These are phyloP conservation scores for Archivesica marissinica DNA, from an alignment of 1,140 invertebrate genomes.

Conservation along the genomic window DNA sequence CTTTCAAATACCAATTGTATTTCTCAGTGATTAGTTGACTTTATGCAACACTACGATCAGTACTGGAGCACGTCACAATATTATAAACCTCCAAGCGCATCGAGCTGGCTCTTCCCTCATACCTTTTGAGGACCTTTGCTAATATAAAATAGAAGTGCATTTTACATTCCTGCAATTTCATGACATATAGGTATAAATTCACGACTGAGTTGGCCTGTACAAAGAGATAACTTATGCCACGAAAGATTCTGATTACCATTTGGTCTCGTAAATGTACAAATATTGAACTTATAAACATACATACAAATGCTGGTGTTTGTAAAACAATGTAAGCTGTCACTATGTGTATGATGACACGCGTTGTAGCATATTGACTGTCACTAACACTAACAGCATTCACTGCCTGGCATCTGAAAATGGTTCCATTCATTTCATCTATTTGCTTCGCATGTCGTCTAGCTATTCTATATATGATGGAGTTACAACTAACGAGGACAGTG, in stretches of 20 bases:
- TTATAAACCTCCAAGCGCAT: not conserved
- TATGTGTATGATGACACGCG: not conserved
- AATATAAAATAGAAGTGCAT: not conserved
- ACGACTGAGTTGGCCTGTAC: not conserved
- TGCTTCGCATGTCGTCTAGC: not conserved
- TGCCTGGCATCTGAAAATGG: not conserved
- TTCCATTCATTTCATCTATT: not conserved
- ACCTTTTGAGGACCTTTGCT: not conserved
- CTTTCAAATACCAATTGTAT: too few species aligned
- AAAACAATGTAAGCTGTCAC: not conserved
- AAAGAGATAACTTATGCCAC: not conserved
- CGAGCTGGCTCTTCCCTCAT: not conserved
- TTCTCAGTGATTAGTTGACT: too few species aligned
- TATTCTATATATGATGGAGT: not conserved
- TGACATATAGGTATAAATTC: not conserved
- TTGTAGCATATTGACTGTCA: not conserved
- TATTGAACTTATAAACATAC: not conserved
- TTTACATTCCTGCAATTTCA: constrained; percentile 2
- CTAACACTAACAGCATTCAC: not conserved
- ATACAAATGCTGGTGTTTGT: not conserved
- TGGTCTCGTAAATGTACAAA: not conserved
- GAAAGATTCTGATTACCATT: not conserved
- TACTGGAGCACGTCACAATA: too few species aligned
- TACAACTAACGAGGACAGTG: not conserved
- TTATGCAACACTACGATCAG: too few species aligned